phyloP scores from a whole-genome alignment of 2,113 vertebrate genomes.

The Genyomyrus donnyi region DNA sequence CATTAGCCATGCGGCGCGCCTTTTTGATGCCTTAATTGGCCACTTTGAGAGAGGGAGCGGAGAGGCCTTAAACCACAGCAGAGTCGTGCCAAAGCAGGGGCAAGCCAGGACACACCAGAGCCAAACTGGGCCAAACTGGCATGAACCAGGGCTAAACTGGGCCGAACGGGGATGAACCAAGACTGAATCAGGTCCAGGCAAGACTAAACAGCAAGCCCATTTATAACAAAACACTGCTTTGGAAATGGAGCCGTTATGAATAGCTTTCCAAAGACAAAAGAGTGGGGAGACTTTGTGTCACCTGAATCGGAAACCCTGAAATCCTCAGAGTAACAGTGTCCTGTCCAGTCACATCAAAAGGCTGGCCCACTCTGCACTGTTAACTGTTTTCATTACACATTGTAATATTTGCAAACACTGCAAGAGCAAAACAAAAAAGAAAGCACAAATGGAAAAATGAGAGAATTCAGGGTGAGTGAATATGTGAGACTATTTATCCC shows the following conservation, averaged over 20 bases:
- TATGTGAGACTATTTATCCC: neutral
- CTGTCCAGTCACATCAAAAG: neutral
- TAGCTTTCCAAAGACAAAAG: neutral
- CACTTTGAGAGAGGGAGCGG: constrained; percentile 46
- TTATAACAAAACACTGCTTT: neutral
- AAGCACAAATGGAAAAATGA: neutral
- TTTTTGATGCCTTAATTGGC: constrained; percentile 70
- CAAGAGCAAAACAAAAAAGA: neutral
- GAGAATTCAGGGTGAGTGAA: neutral
- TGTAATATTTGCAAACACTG: neutral
- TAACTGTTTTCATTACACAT: neutral
- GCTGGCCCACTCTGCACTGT: neutral
- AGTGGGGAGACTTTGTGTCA: neutral
- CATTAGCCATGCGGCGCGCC: constrained; percentile 63
- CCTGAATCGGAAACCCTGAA: neutral
- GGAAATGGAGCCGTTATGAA: neutral
- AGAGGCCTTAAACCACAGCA: neutral
- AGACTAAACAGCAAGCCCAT: neutral
- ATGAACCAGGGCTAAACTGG: neutral
- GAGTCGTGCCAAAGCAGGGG: neutral
- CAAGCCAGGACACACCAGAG: neutral
- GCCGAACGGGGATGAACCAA: neutral
- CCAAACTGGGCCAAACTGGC: neutral
- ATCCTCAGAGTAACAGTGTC: neutral
- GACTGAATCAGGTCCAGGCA: neutral